phyloP scores from a whole-genome alignment of 2,888 invertebrate genomes.

The Trilocha varians region DNA sequence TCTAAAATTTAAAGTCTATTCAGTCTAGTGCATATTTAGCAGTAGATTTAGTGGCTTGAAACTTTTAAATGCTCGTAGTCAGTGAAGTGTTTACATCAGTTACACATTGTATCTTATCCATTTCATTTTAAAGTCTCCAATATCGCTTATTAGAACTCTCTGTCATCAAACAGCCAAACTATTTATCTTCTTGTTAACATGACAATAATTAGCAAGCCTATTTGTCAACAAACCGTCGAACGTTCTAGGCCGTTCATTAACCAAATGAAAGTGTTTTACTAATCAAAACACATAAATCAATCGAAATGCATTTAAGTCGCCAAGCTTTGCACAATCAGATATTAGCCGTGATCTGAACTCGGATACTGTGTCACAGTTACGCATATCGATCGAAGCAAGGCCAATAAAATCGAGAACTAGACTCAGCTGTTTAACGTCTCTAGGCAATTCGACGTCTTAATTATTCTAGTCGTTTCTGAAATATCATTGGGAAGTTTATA shows the following conservation, averaged over 20 bases:
- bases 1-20: no score
- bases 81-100: no score
- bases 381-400: slow-evolving; percentile 16
- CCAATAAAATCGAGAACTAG: slow-evolving; percentile 4
- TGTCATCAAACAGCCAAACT: neutral
- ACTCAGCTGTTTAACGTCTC: neutral
- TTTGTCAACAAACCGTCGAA: neutral
- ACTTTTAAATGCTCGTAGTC: no score
- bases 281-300: slow-evolving; percentile 7
- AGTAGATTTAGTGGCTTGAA: no score
- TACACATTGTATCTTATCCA: no score
- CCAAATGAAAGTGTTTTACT: slow-evolving; percentile 7
- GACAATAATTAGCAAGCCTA: neutral
- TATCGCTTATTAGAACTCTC: no score
- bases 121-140: no score
- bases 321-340: slow-evolving; percentile 20
- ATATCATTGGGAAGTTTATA: neutral
- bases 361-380: slow-evolving; percentile 16
- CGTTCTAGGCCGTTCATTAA: neutral
- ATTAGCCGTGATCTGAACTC: slow-evolving; percentile 15
- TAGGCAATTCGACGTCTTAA: neutral
- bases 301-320: slow-evolving; percentile 14
- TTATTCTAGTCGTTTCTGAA: neutral
- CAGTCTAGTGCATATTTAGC: no score
- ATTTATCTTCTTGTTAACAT: slow-evolving; percentile 6